phyloP scores from a whole-genome alignment of 2,113 vertebrate genomes.

The Copsychus sechellarum region DNA sequence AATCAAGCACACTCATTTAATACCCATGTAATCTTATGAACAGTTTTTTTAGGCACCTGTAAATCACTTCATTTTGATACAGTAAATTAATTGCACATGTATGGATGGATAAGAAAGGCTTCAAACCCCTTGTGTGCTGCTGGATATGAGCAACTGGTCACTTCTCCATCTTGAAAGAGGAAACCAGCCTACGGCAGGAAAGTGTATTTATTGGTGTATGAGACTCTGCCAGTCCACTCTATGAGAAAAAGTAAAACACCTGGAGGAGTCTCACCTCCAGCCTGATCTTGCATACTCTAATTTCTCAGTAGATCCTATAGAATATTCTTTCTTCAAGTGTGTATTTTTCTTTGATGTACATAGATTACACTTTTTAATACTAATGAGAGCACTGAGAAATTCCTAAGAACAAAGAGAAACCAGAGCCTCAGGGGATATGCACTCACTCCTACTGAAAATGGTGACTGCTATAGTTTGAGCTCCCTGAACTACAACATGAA shows the following conservation, averaged over 20 bases:
- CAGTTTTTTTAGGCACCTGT: not conserved
- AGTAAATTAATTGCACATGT: not conserved
- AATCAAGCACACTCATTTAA: not conserved
- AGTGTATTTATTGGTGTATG: not conserved
- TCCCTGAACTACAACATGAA: not conserved
- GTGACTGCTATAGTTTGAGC: not conserved
- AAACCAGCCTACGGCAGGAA: not conserved
- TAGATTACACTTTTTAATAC: not conserved
- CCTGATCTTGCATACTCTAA: fast-evolving
- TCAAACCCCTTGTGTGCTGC: not conserved
- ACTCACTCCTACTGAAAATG: not conserved
- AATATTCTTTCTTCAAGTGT: not conserved
- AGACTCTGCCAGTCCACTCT: not conserved
- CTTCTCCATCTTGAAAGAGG: not conserved
- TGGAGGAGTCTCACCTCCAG: not conserved
- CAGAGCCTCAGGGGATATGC: not conserved
- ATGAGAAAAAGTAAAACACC: not conserved
- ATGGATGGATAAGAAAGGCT: fast-evolving
- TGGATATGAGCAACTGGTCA: not conserved
- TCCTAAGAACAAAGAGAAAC: conserved; percentile 18
- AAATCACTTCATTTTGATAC: not conserved
- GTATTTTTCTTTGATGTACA: not conserved
- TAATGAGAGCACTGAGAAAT: conserved; percentile 9
- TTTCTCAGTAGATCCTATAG: not conserved
- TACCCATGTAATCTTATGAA: not conserved